A percentile compares a stretch with the other conserved stretches of the same genome.
Conservation (phyloP, 1,140 invertebrate species). For the Phymorhynchus buccinoides region DNA sequence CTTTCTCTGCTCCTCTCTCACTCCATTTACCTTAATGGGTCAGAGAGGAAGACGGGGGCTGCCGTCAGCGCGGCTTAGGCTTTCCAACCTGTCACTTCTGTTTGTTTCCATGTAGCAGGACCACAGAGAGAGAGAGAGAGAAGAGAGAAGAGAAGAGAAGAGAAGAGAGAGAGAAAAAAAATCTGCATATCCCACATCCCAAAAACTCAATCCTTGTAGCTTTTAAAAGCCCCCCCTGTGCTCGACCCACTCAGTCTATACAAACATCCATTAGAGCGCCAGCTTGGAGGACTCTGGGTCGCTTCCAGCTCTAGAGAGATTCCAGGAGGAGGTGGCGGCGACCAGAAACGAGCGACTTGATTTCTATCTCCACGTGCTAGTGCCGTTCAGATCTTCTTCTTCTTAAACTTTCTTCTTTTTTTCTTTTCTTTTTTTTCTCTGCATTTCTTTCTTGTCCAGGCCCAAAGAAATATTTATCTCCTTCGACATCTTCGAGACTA, state of each 20-base stretch:
- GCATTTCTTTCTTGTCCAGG: no score
- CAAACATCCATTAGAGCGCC: slow-evolving; percentile 38
- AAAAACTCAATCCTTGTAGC: slow-evolving; percentile 43
- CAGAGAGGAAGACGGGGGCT: slow-evolving; percentile 34
- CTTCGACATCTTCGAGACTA: neutral
- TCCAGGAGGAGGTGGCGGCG: neutral
- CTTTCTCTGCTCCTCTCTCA: slow-evolving; percentile 33
- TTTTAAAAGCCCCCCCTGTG: slow-evolving; percentile 38
- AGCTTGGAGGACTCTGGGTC: slow-evolving; percentile 5
- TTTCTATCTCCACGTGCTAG: slow-evolving; percentile 25
- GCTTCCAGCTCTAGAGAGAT: neutral
- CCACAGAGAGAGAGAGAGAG: no score
- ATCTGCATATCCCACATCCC: slow-evolving; percentile 43
- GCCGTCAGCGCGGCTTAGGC: slow-evolving; percentile 31
- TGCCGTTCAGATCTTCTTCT: no score
- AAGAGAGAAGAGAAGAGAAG: no score
- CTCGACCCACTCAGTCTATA: slow-evolving; percentile 38
- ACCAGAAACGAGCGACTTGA: slow-evolving; percentile 10
- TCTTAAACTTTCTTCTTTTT: neutral
- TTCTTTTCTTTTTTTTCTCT: neutral
- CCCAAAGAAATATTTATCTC: neutral
- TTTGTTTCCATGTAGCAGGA: slow-evolving; percentile 41
- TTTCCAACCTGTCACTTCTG: slow-evolving; percentile 39
- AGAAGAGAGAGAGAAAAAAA: no score
- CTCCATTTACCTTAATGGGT: slow-evolving; percentile 53